Conservation (phyloP, 2,113 vertebrate genomes). For the Plestiodon gilberti region DNA sequence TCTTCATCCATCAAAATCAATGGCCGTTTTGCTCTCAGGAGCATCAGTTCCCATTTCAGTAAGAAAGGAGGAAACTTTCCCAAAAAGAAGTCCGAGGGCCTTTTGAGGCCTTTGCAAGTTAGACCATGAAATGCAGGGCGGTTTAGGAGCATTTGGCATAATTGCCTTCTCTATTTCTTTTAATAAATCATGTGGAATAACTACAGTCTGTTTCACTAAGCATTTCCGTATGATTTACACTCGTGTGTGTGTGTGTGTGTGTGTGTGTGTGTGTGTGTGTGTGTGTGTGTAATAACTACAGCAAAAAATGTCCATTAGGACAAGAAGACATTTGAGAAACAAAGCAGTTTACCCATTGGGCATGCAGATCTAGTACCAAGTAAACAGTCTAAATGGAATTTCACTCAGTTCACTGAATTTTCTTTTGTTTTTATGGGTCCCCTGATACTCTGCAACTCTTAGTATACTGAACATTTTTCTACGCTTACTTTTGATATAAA, state of each 20-base stretch:
- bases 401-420: neutral
- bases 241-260: too few species aligned
- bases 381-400: neutral
- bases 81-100: neutral
- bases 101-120: neutral
- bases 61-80: neutral
- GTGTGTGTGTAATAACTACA: neutral
- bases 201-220: neutral
- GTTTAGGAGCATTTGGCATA: neutral
- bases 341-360: neutral
- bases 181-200: neutral
- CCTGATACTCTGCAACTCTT: neutral
- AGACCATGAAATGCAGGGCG: neutral
- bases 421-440: neutral
- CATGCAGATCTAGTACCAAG: neutral
- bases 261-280: too few species aligned
- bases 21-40: neutral
- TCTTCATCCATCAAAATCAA: slow-evolving; percentile 18
- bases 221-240: neutral
- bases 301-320: neutral
- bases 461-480: rapidly evolving
- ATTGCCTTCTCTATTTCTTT: neutral
- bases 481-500: neutral
- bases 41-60: neutral
- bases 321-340: neutral